phyloP scores from a whole-genome alignment of 2,888 invertebrate genomes.

The Eutolmus rufibarbis region DNA sequence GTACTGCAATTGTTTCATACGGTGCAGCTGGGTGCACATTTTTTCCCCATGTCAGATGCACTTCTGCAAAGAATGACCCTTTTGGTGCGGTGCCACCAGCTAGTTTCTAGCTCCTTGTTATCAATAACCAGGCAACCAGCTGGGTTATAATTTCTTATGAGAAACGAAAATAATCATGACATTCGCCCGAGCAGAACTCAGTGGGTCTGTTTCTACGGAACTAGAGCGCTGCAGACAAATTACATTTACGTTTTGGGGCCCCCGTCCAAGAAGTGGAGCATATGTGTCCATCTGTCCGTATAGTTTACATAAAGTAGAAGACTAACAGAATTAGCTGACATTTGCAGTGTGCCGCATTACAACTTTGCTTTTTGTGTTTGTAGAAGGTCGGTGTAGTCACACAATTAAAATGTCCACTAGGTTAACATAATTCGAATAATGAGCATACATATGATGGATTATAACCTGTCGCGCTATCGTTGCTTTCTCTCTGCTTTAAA shows the following conservation, averaged over 20 bases:
- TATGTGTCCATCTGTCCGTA: neutral
- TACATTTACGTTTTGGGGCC: neutral
- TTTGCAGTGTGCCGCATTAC: neutral
- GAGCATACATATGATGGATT: neutral
- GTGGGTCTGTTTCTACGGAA: neutral
- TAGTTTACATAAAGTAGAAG: neutral
- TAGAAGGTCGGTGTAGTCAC: neutral
- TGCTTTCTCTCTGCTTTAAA: neutral
- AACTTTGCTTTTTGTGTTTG: neutral
- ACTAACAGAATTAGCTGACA: neutral
- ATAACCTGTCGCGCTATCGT: neutral
- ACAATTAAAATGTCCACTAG: neutral
- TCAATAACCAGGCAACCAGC: neutral
- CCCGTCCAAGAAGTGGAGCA: neutral
- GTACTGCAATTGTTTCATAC: conserved; percentile 1
- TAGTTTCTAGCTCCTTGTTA: neutral
- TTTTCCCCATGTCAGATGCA: neutral
- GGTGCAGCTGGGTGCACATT: conserved; percentile 1
- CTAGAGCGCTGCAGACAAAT: neutral
- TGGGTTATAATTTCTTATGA: neutral
- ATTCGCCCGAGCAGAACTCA: neutral
- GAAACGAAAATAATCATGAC: neutral
- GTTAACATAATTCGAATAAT: neutral
- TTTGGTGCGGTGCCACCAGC: neutral
- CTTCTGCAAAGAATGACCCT: neutral